These are phyloP conservation scores for Xyrauchen texanus DNA, from an alignment of 2,113 vertebrate genomes.

Conservation along the genomic window DNA sequence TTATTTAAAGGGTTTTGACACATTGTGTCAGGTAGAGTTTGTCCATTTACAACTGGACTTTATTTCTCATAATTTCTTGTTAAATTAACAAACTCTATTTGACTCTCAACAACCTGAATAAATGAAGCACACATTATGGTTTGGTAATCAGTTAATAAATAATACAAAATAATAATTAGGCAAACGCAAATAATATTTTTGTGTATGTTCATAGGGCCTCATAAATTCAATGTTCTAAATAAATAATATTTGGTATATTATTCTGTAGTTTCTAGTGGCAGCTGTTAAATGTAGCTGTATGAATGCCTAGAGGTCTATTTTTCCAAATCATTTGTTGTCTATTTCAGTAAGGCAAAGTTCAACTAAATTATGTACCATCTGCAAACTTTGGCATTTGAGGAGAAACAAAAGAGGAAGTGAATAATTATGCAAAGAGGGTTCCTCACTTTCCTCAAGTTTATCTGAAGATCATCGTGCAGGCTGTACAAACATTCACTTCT, in stretches of 20 bases:
- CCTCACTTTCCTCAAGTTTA: conserved; percentile 35
- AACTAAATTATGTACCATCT: not conserved
- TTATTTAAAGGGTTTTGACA: not conserved
- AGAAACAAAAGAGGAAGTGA: conserved; percentile 41
- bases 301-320: not conserved
- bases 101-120: not conserved
- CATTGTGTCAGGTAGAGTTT: not conserved
- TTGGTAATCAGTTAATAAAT: not conserved
- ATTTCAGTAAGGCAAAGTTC: conserved; percentile 19
- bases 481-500: conserved; percentile 50
- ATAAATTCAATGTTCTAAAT: not conserved
- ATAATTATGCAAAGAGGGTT: conserved; percentile 5
- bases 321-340: not conserved
- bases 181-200: not conserved
- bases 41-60: not conserved
- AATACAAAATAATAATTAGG: not conserved
- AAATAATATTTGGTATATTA: not conserved
- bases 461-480: conserved; percentile 20
- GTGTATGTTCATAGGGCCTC: not conserved
- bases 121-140: not conserved
- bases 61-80: not conserved
- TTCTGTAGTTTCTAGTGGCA: not conserved
- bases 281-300: not conserved
- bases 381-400: conserved; percentile 15
- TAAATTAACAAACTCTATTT: not conserved